Percentiles rank a stretch among this genome's conserved stretches.
These are phyloP conservation scores for Ochotona curzoniae DNA, from an alignment of 2,113 vertebrate genomes.

Conservation along the genomic window DNA sequence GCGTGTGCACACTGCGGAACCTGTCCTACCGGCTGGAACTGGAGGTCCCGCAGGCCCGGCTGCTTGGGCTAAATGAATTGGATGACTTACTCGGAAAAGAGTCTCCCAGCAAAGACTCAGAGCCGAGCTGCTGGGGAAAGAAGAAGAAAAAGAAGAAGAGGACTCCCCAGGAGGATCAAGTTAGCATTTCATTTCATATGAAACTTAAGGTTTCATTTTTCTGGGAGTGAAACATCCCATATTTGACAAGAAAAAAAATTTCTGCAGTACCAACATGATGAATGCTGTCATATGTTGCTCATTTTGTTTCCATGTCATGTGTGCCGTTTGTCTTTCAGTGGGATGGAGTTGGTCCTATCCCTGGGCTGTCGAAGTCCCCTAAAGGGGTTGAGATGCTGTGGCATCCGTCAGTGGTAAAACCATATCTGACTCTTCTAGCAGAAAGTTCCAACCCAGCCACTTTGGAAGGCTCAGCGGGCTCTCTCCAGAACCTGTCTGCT, in stretches of 20 bases:
- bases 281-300: neutral
- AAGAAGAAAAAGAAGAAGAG: conserved; percentile 99
- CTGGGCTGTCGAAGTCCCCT: conserved; percentile 96
- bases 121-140: conserved; percentile 97
- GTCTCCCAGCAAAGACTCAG: conserved; percentile 94
- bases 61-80: conserved; percentile 92
- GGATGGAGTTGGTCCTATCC: conserved; percentile 98
- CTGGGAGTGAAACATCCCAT: neutral
- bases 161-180: conserved; percentile 93
- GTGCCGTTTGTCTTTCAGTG: conserved; percentile 87
- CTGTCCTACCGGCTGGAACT: conserved; percentile 97
- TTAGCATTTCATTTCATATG: conserved; percentile 81
- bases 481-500: conserved; percentile 97
- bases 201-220: neutral
- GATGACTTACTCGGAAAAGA: conserved; percentile 94
- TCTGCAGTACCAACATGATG: neutral
- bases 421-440: conserved; percentile 96
- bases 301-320: neutral
- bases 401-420: conserved; percentile 98
- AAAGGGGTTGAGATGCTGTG: conserved; percentile 98
- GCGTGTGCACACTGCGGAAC: conserved; percentile 97
- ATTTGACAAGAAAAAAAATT: conserved; percentile 26
- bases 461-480: conserved; percentile 96
- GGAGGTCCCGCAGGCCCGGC: conserved; percentile 93
- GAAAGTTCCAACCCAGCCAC: conserved; percentile 99